Conservation (phyloP, 2,888 invertebrate species). For the Chloroclysta siterata region DNA sequence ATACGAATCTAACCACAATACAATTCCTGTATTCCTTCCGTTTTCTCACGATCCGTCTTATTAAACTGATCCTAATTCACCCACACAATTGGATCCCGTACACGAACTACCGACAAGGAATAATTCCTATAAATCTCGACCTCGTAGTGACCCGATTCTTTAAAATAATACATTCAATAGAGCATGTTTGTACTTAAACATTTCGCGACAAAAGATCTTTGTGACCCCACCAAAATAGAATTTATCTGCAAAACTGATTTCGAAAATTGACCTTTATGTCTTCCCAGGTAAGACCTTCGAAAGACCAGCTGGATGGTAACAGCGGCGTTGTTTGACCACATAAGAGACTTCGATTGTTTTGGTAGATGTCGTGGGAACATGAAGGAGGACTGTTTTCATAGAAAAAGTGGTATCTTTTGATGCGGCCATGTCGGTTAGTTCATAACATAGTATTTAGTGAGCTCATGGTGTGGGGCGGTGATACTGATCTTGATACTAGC, state of each 20-base stretch:
- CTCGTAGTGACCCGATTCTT: conserved; percentile 61
- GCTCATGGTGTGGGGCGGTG: conserved; percentile 35
- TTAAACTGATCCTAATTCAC: conserved; percentile 49
- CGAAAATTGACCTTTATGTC: conserved; percentile 41
- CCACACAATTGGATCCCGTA: conserved; percentile 49
- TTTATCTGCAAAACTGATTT: conserved; percentile 1
- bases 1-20: conserved; percentile 38
- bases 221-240: conserved; percentile 28
- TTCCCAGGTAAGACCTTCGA: background rate
- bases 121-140: conserved; percentile 44
- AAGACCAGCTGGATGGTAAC: conserved; percentile 19
- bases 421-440: conserved; percentile 69
- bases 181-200: conserved; percentile 66
- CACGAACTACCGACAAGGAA: background rate
- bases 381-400: conserved; percentile 56
- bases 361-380: conserved; percentile 71
- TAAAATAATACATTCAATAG: conserved; percentile 58
- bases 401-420: conserved; percentile 56
- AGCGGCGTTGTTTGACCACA: conserved; percentile 52
- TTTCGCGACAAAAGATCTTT: conserved; percentile 51
- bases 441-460: conserved; percentile 75
- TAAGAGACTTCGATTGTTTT: conserved; percentile 70
- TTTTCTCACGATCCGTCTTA: conserved; percentile 60
- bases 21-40: conserved; percentile 21
- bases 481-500: conserved; percentile 57